Base-by-base conservation (phyloP, 2,113 vertebrate genomes). In the Planiliza haematocheilus region DNA sequence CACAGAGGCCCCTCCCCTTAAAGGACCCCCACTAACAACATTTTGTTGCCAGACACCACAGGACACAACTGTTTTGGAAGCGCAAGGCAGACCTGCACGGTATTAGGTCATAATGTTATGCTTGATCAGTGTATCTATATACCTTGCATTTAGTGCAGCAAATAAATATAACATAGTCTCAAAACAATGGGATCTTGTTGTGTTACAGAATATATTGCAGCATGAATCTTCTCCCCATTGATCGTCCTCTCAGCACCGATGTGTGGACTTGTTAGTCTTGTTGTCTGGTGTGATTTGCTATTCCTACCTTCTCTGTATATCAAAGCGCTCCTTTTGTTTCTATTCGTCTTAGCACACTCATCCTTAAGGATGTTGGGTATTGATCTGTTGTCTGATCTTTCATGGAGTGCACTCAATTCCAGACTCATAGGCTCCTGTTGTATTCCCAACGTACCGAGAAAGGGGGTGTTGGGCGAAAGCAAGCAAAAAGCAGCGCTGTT, bases 351-450 rank as follows among this genome's bases (percentile, higher is more conserved):
- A 89, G 75, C 62, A 67, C 80, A 71, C 86, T 93, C 76, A 81
- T 91, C 90, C 87, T 93, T 91, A 92, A 90, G 85, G 79, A 91
- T 91, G 74, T 65, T n/a, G 24, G 61, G 21, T 81, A 93, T 94
- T 86, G 91, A 93, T 94, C 83, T 87, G 78, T 84, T 91, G 92
- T 90, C 89, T 91, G 87, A 86, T 91, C 89, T 88, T 90, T 87
- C 77, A 92, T 79, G 82, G 83, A 90, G 81, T 85, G 46, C 84
- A 86, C 79, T 89, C 74, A 70, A 79, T 88, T 88, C 88, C 81
- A 74, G 74, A 86, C 79, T 64, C 59, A 90, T 90, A 73, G 83
- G 91, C 74, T 90, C 64, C 56, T 34, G 77, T 48, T 87, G 65
- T 82, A 86, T 91, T 91, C 89, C 70, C 66, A 81, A 42, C 24